phyloP scores from a whole-genome alignment of 2,113 vertebrate species.

The Haplochromis vanheusdeni region DNA sequence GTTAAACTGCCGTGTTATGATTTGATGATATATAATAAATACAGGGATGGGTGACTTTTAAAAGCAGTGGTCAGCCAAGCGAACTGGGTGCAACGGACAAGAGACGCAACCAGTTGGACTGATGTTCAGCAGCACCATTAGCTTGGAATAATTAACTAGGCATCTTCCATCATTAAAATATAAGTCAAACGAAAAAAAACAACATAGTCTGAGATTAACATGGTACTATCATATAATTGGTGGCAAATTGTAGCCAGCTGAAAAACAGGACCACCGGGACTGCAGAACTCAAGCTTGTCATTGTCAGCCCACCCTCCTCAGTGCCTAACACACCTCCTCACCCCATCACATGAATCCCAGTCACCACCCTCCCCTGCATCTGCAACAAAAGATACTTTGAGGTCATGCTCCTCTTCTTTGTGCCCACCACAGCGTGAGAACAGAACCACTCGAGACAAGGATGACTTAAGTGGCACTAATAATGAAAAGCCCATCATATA shows the following conservation, averaged over 20 bases:
- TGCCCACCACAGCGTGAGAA: constrained; percentile 17
- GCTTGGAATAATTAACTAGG: not conserved
- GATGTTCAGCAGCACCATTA: not conserved
- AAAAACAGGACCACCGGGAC: constrained; percentile 55
- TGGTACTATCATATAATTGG: not conserved
- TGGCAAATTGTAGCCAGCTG: not conserved
- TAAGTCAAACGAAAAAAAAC: not conserved
- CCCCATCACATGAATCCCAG: constrained; percentile 53
- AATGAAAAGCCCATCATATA: constrained; percentile 19
- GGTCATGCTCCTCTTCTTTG: constrained; percentile 61
- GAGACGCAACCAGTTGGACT: not conserved
- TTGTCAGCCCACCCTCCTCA: constrained; percentile 42
- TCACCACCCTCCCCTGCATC: constrained; percentile 52
- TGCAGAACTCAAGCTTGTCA: constrained; percentile 42
- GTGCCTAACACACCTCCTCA: constrained; percentile 47
- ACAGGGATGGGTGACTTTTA: not conserved
- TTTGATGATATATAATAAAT: not conserved
- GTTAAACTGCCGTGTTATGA: not conserved
- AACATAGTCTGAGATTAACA: not conserved
- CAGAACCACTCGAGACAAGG: constrained; percentile 25
- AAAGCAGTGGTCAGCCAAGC: not conserved
- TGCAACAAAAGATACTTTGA: constrained; percentile 67
- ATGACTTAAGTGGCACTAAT: constrained; percentile 31
- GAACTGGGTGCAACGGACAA: not conserved
- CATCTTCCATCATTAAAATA: not conserved